Percentiles rank a stretch among this genome's conserved stretches.
Conservation (phyloP, 2,113 vertebrate genomes). For the Peromyscus maniculatus region DNA sequence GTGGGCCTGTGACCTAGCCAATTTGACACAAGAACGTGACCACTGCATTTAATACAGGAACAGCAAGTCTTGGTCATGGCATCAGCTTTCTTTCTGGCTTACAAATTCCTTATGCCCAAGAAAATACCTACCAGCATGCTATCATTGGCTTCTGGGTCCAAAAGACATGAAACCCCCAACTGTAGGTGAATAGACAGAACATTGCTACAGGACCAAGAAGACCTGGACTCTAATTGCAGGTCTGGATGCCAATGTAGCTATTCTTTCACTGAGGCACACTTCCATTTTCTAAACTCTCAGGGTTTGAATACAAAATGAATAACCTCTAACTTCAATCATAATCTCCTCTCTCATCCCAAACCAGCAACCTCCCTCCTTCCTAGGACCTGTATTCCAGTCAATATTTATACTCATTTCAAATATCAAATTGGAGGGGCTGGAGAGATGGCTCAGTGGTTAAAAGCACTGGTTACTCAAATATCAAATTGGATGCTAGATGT, state of each 20-base stretch:
- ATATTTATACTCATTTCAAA: conserved; percentile 20
- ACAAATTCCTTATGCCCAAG: not conserved
- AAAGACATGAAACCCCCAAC: not conserved
- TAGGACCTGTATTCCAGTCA: not conserved
- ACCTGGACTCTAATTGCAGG: not conserved
- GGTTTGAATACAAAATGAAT: not conserved
- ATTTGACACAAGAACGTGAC: conserved; percentile 53
- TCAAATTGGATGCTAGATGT: not conserved
- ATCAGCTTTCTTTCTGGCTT: not conserved
- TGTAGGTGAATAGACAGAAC: not conserved
- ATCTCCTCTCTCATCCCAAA: not conserved
- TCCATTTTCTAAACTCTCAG: not conserved
- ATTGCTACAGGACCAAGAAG: not conserved
- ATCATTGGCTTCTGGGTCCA: not conserved
- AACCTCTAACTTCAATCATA: not conserved
- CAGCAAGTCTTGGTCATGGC: not conserved
- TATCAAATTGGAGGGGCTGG: not conserved
- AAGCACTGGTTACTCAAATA: not conserved
- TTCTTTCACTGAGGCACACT: conserved; percentile 18
- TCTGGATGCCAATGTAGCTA: conserved; percentile 40
- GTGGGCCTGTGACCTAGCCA: not conserved
- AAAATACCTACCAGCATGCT: not conserved
- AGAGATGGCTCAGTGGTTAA: not conserved
- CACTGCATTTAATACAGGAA: not conserved
- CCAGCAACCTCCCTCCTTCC: not conserved